A percentile compares a stretch with the other conserved stretches of the same genome.
phyloP scores from a whole-genome alignment of 2,797 vertebrate genomes.

The Eulemur albifrons region DNA sequence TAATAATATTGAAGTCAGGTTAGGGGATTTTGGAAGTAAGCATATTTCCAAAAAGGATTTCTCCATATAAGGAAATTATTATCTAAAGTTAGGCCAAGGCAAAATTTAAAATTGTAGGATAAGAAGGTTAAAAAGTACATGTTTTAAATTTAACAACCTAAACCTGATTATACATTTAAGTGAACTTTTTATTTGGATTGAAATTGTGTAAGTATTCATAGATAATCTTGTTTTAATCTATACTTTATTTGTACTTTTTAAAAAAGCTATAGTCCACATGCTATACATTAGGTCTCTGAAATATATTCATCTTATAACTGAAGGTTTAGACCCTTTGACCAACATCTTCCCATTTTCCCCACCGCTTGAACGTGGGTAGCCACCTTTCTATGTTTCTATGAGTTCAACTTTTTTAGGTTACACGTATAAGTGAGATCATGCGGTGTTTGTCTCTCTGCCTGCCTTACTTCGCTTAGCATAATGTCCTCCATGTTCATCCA shows the following conservation, averaged over 20 bases:
- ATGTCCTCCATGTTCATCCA: not conserved
- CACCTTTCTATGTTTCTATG: not conserved
- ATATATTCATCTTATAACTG: not conserved
- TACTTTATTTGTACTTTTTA: not conserved
- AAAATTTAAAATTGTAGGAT: not conserved
- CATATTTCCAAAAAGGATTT: slow-evolving; percentile 11
- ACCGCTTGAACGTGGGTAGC: not conserved
- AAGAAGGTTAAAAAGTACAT: not conserved
- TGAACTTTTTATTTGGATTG: not conserved
- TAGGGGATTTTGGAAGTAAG: not conserved
- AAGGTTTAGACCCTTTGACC: not conserved
- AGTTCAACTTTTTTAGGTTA: not conserved
- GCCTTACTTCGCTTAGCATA: not conserved
- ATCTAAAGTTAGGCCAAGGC: not conserved
- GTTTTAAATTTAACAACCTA: not conserved
- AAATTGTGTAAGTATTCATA: not conserved
- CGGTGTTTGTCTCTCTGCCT: not conserved
- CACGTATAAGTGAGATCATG: not conserved
- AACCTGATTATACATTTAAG: not conserved
- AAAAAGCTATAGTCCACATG: not conserved
- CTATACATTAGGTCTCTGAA: not conserved
- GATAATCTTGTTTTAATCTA: not conserved
- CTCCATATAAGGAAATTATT: not conserved
- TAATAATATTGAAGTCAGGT: not conserved
- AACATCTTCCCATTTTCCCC: not conserved